phyloP scores from a whole-genome alignment of 2,113 vertebrate genomes.

The Egretta garzetta region DNA sequence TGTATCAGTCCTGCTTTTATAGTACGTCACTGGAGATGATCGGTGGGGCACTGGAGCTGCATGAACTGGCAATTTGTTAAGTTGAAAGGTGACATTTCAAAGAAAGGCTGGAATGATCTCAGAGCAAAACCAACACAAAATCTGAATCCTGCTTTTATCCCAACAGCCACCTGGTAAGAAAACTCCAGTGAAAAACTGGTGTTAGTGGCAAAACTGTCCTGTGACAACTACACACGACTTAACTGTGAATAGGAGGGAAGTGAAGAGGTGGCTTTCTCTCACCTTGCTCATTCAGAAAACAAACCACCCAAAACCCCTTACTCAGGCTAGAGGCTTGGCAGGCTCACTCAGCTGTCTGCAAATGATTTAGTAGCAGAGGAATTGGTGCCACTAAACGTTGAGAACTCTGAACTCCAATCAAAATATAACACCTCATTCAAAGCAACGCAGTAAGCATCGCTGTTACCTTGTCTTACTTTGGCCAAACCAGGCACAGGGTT shows the following conservation, averaged over 20 bases:
- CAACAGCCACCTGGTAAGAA: background rate
- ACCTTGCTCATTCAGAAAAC: background rate
- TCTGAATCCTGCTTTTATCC: background rate
- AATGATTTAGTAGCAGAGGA: background rate
- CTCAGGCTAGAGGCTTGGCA: background rate
- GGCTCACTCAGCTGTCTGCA: background rate
- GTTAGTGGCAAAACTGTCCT: background rate
- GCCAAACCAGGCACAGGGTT: background rate
- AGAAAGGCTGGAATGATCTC: background rate
- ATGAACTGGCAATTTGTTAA: background rate
- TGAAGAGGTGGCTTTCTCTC: background rate
- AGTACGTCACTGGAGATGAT: background rate
- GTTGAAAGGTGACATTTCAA: conserved; percentile 4
- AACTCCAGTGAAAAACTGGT: background rate
- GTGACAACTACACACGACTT: background rate
- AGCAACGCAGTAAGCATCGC: background rate
- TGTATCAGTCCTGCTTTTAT: conserved; percentile 7
- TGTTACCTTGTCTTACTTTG: background rate
- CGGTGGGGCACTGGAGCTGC: background rate
- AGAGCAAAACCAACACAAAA: background rate
- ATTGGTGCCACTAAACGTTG: background rate
- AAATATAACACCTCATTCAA: background rate
- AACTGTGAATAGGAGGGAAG: background rate
- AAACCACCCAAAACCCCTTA: background rate
- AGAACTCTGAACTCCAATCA: background rate